These are phyloP conservation scores for Pelecanoides urinatrix DNA, from an alignment of 2,113 vertebrate genomes.

Conservation along the genomic window DNA sequence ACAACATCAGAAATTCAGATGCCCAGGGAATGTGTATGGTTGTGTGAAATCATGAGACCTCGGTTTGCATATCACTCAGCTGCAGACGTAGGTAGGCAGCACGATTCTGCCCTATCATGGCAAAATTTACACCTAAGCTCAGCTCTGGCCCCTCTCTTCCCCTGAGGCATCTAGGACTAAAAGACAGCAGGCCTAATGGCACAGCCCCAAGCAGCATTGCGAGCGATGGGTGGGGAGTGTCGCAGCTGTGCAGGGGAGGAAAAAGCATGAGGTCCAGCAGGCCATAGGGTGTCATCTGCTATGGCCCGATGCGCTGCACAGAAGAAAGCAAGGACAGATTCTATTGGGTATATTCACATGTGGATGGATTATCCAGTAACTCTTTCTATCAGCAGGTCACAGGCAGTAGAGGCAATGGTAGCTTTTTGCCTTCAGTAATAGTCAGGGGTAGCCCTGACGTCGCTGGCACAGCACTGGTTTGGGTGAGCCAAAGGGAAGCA, in stretches of 20 bases:
- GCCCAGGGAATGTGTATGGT: background rate
- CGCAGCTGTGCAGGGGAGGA: background rate
- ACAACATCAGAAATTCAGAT: background rate
- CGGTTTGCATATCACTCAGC: fast-evolving
- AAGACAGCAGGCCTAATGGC: background rate
- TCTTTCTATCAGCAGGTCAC: background rate
- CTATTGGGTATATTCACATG: background rate
- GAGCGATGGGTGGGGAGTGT: fast-evolving
- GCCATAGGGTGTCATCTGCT: background rate
- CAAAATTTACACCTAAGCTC: background rate
- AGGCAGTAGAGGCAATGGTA: background rate
- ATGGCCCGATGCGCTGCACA: fast-evolving
- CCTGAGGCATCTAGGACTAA: too few species aligned
- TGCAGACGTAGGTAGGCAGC: background rate
- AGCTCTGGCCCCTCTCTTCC: background rate
- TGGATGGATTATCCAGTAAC: background rate
- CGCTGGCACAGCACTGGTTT: background rate
- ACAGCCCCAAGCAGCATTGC: fast-evolving
- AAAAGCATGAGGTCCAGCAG: background rate
- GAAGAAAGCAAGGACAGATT: background rate
- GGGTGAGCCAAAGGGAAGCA: background rate
- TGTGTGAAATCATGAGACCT: background rate
- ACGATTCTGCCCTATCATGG: background rate
- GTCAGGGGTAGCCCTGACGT: background rate
- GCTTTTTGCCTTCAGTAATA: background rate